phyloP scores from a whole-genome alignment of 2,113 vertebrate genomes.

The Sakesphorus luctuosus region DNA sequence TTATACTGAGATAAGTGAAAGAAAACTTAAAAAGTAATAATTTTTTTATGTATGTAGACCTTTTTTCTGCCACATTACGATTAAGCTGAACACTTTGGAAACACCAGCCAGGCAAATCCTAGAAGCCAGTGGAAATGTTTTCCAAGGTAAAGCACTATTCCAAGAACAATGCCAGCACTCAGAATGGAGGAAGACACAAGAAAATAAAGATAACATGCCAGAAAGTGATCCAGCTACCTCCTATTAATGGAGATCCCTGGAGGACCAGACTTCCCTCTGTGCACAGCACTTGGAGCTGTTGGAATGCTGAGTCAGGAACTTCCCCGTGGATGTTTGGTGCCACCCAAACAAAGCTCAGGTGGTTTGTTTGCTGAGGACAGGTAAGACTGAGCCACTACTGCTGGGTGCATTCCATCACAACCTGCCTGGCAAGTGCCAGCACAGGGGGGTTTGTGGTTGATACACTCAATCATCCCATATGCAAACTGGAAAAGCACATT shows the following conservation, averaged over 20 bases:
- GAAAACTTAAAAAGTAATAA: conserved; percentile 25
- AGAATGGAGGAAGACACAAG: conserved; percentile 12
- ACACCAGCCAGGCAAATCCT: conserved; percentile 48
- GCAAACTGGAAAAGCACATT: conserved; percentile 54
- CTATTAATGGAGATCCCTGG: conserved; percentile 61
- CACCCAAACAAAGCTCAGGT: conserved; percentile 56
- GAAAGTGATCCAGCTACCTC: conserved; percentile 45
- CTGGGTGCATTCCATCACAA: conserved; percentile 67
- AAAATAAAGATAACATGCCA: conserved; percentile 60
- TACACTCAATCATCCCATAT: conserved; percentile 52
- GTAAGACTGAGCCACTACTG: conserved; percentile 71
- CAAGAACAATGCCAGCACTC: conserved; percentile 58
- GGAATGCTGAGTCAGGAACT: conserved; percentile 60
- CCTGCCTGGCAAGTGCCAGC: conserved; percentile 32
- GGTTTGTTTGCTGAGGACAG: conserved; percentile 72
- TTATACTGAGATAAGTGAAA: background rate
- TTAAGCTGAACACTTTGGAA: conserved; percentile 61
- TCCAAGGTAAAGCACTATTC: conserved; percentile 31
- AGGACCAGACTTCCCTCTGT: conserved; percentile 32
- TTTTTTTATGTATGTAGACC: conserved; percentile 6
- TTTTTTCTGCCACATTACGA: conserved; percentile 27
- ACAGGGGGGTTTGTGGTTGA: background rate
- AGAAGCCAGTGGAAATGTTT: conserved; percentile 28
- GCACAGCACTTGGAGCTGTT: conserved; percentile 24
- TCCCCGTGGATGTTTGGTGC: conserved; percentile 9